These are phyloP conservation scores for Venustaconcha ellipsiformis DNA, from an alignment of 1,140 invertebrate species.

Conservation along the genomic window DNA sequence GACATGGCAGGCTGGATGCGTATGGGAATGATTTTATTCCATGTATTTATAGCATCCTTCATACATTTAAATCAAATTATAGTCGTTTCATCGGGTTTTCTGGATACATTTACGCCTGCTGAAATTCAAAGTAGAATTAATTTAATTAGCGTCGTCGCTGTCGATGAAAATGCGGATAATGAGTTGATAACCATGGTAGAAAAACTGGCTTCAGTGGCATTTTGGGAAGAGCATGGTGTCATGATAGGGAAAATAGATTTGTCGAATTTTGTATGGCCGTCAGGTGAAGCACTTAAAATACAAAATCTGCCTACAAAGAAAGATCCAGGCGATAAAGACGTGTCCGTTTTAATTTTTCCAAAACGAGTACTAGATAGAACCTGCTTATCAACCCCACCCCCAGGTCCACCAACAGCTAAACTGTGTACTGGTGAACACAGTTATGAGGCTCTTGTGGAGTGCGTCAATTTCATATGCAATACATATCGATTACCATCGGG, in stretches of 20 bases:
- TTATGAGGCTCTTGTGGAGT: constrained; percentile 31
- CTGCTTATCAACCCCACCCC: constrained; percentile 34
- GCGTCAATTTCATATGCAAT: constrained; percentile 49
- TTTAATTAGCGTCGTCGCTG: too few relatives aligned
- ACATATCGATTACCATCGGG: constrained; percentile 43
- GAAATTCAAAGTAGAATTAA: too few relatives aligned
- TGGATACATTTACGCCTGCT: too few relatives aligned
- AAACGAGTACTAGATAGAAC: constrained; percentile 40
- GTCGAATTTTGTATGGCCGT: constrained; percentile 38
- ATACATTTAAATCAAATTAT: too few relatives aligned
- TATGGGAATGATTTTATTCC: too few relatives aligned
- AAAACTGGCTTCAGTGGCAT: constrained; percentile 5
- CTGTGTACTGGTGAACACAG: constrained; percentile 24
- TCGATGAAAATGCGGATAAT: too few relatives aligned
- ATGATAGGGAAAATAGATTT: constrained; percentile 29
- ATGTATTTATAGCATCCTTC: too few relatives aligned
- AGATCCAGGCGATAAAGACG: not conserved
- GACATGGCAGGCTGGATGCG: too few relatives aligned
- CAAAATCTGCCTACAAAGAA: not conserved
- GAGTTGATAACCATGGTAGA: too few relatives aligned
- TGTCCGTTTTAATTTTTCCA: constrained; percentile 41
- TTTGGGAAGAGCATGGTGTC: constrained; percentile 27
- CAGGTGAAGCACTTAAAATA: constrained; percentile 30
- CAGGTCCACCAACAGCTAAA: constrained; percentile 17
- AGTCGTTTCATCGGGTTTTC: too few relatives aligned